Evolutionary conservation across 1,140 invertebrate species (phyloP).

Genomic region (Drosophila willistoni): DNA sequence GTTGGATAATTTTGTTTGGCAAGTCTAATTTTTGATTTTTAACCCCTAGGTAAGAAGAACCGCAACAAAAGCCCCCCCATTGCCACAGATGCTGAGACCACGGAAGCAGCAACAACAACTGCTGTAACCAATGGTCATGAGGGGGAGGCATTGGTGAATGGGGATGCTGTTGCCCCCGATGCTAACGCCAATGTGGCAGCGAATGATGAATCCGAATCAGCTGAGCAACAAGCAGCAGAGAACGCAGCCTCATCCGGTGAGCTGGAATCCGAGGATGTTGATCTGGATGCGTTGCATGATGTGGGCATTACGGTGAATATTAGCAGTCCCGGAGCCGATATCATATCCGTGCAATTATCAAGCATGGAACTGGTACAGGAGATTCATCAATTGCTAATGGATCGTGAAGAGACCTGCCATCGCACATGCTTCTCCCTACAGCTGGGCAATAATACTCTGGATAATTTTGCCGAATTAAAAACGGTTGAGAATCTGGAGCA

Average conservation of each 20-base stretch:
- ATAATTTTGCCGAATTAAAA: constrained; percentile 99
- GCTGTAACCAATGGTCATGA: constrained; percentile 63
- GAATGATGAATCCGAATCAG: constrained; percentile 17
- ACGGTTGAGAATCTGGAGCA: constrained; percentile 97
- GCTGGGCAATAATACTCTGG: constrained; percentile 95
- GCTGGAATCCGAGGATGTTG: constrained; percentile 52
- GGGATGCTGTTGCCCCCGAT: constrained; percentile 29
- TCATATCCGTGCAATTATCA: constrained; percentile 97
- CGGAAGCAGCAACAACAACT: constrained; percentile 1
- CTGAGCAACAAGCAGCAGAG: constrained; percentile 9
- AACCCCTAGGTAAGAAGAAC: constrained; percentile 64
- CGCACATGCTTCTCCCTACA: constrained; percentile 98
- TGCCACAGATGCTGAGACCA: constrained; percentile 22
- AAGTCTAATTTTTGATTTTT: background rate
- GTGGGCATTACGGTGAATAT: constrained; percentile 97
- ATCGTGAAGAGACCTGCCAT: constrained; percentile 98
- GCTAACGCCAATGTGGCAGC: constrained; percentile 65
- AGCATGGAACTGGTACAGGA: constrained; percentile 99
- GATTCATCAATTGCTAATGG: constrained; percentile 98
- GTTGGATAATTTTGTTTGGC: too few species aligned
- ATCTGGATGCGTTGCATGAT: constrained; percentile 95
- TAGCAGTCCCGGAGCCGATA: constrained; percentile 92
- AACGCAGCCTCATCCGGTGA: constrained; percentile 12
- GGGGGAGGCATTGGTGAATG: constrained; percentile 37
- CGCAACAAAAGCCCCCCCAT: constrained; percentile 67